phyloP scores from a whole-genome alignment of 2,113 vertebrate species.

The Reinhardtius hippoglossoides region DNA sequence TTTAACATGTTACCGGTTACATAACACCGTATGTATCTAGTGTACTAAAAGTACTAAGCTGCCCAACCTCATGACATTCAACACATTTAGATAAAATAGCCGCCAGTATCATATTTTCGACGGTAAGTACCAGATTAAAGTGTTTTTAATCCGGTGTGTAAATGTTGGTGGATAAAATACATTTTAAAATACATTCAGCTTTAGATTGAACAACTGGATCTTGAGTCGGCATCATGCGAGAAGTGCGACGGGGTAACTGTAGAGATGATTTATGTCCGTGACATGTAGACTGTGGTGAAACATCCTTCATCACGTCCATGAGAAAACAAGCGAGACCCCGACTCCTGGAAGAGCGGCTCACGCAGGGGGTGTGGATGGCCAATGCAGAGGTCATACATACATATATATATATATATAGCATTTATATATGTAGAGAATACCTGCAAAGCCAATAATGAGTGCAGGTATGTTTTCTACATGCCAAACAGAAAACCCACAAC shows the following conservation, averaged over 20 bases:
- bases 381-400: neutral
- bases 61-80: neutral
- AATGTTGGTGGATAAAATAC: constrained; percentile 50
- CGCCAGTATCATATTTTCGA: neutral
- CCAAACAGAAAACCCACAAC: neutral
- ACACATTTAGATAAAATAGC: neutral
- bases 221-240: neutral
- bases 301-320: too few relatives aligned
- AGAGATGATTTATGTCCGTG: too few relatives aligned
- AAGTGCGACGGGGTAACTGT: neutral
- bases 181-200: constrained; percentile 78
- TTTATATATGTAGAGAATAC: constrained; percentile 10
- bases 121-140: neutral
- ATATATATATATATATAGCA: constrained; percentile 17
- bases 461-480: constrained; percentile 3
- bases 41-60: neutral
- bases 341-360: too few relatives aligned
- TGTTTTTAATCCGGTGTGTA: neutral
- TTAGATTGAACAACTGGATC: constrained; percentile 30
- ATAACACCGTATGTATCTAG: neutral
- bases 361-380: neutral
- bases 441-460: neutral
- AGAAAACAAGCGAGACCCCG: too few relatives aligned
- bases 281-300: too few relatives aligned
- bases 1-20: neutral